phyloP scores from a whole-genome alignment of 2,888 invertebrate species.

The Furcula furcula region DNA sequence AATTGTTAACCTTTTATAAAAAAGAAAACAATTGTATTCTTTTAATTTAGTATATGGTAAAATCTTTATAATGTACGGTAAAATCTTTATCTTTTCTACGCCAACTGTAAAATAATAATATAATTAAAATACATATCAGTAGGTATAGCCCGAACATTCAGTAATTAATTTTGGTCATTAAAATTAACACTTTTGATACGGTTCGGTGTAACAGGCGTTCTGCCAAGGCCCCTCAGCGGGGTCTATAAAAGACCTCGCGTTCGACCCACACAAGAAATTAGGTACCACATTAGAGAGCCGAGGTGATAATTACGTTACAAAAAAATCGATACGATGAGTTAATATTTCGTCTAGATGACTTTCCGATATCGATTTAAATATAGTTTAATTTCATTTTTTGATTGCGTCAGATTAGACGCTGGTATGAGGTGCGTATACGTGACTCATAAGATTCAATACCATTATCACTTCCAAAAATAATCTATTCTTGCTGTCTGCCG shows the following conservation, averaged over 20 bases:
- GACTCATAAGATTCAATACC: too few species aligned
- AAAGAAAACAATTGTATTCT: too few species aligned
- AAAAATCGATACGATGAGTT: conserved; percentile 70
- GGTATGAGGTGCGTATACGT: background rate
- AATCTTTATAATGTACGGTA: too few species aligned
- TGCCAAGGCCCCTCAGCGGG: conserved; percentile 46
- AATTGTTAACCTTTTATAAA: too few species aligned
- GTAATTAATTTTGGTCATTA: background rate
- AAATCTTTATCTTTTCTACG: too few species aligned
- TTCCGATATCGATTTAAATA: conserved; percentile 54
- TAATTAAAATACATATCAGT: too few species aligned
- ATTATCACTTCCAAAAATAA: too few species aligned
- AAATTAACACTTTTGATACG: conserved; percentile 12
- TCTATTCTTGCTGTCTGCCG: too few species aligned
- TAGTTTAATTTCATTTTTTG: conserved; percentile 32
- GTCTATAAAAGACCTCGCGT: conserved; percentile 65
- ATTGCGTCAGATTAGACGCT: conserved; percentile 9
- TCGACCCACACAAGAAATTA: conserved; percentile 77
- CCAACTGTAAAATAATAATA: too few species aligned
- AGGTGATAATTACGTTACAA: conserved; percentile 79
- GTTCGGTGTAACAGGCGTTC: conserved; percentile 50
- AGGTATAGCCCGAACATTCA: background rate
- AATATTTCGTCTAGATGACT: conserved; percentile 68
- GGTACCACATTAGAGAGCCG: conserved; percentile 72
- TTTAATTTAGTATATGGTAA: too few species aligned